phyloP scores from a whole-genome alignment of 2,888 invertebrate species.

The Platycnemis pennipes region DNA sequence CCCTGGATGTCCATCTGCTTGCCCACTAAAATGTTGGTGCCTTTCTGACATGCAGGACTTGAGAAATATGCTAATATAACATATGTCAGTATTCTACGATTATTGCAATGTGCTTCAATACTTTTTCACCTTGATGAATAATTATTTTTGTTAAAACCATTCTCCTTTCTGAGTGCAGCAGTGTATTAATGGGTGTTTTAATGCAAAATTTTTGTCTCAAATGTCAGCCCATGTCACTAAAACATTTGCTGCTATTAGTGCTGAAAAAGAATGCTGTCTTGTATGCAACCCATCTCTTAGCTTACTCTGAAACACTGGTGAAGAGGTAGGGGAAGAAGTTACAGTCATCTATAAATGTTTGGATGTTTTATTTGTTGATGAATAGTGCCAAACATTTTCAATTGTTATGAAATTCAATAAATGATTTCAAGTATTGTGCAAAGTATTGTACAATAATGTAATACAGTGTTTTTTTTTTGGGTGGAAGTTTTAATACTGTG shows the following conservation, averaged over 20 bases:
- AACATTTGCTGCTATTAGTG: slow-evolving; percentile 55
- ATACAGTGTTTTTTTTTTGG: slow-evolving; percentile 24
- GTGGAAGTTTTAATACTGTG: slow-evolving; percentile 30
- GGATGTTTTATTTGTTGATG: slow-evolving; percentile 58
- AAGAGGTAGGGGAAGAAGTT: slow-evolving; percentile 37
- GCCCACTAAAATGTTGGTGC: not conserved
- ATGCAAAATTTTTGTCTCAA: slow-evolving; percentile 30
- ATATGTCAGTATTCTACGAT: not conserved
- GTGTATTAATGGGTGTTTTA: slow-evolving; percentile 23
- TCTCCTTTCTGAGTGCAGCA: not conserved
- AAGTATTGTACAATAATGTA: slow-evolving; percentile 7
- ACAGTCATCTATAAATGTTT: slow-evolving; percentile 45
- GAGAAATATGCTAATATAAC: not conserved
- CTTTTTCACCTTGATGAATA: slow-evolving; percentile 36
- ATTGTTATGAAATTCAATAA: slow-evolving; percentile 28
- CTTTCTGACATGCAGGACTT: not conserved
- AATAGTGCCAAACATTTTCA: slow-evolving; percentile 50
- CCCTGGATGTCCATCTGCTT: not conserved
- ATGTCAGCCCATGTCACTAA: slow-evolving; percentile 12
- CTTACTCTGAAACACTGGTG: slow-evolving; percentile 43
- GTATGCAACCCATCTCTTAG: slow-evolving; percentile 54
- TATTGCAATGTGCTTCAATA: not conserved
- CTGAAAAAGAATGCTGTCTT: slow-evolving; percentile 62
- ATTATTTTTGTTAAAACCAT: slow-evolving; percentile 19
- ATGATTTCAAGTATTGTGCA: not conserved